Evolutionary conservation across 2,113 vertebrate species (phyloP).

Genomic region (Elephas maximus): DNA sequence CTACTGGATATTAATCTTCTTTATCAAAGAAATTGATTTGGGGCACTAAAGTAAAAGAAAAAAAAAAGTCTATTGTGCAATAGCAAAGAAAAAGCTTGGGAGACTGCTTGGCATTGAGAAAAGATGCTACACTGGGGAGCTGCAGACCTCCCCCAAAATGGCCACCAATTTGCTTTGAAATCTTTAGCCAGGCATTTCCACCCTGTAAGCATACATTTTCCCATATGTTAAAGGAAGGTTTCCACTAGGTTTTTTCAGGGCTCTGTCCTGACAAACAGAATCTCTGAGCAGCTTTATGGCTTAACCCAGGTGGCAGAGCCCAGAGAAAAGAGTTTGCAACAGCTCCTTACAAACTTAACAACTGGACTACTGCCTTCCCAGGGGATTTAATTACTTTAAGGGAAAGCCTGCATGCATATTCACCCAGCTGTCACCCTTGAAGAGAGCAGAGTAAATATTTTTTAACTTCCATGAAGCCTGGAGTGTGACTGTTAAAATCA

Average conservation of each 20-base stretch:
- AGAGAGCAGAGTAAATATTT: neutral
- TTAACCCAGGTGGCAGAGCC: constrained; percentile 38
- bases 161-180: constrained; percentile 17
- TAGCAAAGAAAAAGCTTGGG: neutral
- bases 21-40: constrained; percentile 75
- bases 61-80: constrained; percentile 63
- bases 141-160: neutral
- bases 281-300: neutral
- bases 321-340: constrained; percentile 33
- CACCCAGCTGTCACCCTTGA: neutral
- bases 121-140: neutral
- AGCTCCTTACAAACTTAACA: neutral
- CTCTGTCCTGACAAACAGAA: constrained; percentile 47
- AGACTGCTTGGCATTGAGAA: neutral
- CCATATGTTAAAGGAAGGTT: neutral
- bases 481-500: neutral
- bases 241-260: neutral
- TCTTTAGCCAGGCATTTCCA: constrained; percentile 16
- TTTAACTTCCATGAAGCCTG: neutral
- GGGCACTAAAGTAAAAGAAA: constrained; percentile 14
- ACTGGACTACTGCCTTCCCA: constrained; percentile 41
- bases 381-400: neutral
- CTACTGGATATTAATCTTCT: constrained; percentile 65
- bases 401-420: neutral
- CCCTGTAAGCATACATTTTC: neutral